phyloP scores from a whole-genome alignment of 2,797 vertebrate genomes.

The Rhyacichthys aspro region DNA sequence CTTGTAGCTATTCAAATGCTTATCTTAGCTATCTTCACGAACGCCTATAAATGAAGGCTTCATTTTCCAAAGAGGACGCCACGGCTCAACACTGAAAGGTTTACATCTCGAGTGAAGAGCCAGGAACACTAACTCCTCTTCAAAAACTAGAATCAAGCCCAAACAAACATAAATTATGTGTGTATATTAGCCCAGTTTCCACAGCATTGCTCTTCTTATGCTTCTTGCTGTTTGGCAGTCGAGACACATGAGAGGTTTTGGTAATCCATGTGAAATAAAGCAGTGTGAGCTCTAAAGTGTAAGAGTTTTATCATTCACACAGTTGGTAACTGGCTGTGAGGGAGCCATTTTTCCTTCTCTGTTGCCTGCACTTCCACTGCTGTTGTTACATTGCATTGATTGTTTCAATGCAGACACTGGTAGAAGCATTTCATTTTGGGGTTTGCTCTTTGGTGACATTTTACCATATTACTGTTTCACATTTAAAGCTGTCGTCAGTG shows the following conservation, averaged over 20 bases:
- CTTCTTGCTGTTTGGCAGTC: constrained; percentile 13
- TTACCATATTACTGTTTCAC: neutral
- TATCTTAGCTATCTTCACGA: constrained; percentile 47
- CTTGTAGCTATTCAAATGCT: constrained; percentile 4
- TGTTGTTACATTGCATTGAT: neutral
- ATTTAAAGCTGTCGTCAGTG: neutral
- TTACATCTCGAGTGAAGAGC: constrained; percentile 49
- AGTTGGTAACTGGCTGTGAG: constrained; percentile 43
- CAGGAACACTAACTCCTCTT: constrained; percentile 65
- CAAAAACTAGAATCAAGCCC: constrained; percentile 49
- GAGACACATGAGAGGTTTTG: too few relatives aligned
- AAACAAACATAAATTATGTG: constrained; percentile 65
- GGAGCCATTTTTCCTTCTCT: constrained; percentile 23
- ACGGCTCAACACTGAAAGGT: constrained; percentile 27
- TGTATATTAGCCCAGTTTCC: constrained; percentile 54
- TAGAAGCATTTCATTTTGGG: neutral
- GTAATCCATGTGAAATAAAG: constrained; percentile 11
- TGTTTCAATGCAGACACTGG: neutral
- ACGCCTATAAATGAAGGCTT: too few relatives aligned
- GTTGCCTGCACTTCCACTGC: neutral
- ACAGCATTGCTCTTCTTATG: constrained; percentile 41
- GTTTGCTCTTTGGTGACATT: neutral
- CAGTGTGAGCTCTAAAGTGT: constrained; percentile 29
- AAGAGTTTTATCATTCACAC: constrained; percentile 33
- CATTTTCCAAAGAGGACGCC: constrained; percentile 38